Evolutionary conservation across 1,140 invertebrate genomes (phyloP).

Genomic region (Hormaphis cornu): DNA sequence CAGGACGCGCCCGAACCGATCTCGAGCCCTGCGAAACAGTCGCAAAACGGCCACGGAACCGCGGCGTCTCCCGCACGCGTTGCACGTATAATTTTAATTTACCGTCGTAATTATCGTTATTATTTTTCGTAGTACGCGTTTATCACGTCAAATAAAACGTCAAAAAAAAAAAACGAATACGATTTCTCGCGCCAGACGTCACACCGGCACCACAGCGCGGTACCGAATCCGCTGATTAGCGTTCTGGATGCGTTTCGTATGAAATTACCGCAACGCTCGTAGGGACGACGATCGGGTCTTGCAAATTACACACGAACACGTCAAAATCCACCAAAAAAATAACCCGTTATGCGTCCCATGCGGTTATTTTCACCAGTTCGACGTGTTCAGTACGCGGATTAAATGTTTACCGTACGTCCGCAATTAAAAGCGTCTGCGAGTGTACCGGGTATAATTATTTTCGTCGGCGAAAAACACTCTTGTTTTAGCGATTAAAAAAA

Average conservation of each 20-base stretch:
- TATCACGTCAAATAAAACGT: slow-evolving; percentile 17
- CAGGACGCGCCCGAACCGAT: no score
- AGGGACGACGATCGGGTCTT: no score
- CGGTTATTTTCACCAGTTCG: not conserved
- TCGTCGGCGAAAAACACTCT: not conserved
- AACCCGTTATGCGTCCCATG: no score
- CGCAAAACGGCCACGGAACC: not conserved
- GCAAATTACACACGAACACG: slow-evolving; percentile 4
- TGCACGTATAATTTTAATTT: no score
- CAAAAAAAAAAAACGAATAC: not conserved
- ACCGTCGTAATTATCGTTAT: no score
- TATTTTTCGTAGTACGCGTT: not conserved
- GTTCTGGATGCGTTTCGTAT: not conserved
- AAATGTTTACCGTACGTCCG: no score
- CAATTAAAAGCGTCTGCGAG: slow-evolving; percentile 22
- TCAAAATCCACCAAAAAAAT: not conserved
- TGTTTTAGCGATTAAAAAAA: not conserved
- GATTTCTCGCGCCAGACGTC: not conserved
- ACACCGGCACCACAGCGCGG: no score
- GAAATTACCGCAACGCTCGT: no score
- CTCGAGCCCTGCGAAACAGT: no score
- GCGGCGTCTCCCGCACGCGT: not conserved
- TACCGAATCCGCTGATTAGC: slow-evolving; percentile 3
- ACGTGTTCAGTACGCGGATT: no score
- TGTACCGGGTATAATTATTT: no score